Base-by-base conservation (phyloP, 1,140 invertebrate species). In the Drosophila ananassae region DNA sequence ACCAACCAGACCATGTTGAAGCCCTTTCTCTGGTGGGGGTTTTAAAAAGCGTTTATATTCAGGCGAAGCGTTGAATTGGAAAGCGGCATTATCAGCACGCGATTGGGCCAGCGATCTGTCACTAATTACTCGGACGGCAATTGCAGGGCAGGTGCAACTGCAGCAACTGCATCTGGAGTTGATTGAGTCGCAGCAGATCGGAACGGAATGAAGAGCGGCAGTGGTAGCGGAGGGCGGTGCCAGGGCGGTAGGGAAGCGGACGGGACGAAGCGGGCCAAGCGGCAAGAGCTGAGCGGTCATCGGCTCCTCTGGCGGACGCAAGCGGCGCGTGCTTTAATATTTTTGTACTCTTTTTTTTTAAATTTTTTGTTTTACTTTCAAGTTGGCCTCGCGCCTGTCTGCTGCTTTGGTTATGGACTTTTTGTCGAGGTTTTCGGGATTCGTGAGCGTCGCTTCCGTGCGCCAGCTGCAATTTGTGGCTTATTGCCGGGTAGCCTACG, bases 381-480 rank as follows among this genome's bases (percentile, higher is more conserved):
- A 13, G 34, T 54, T 53, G 51, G 32, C 12, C 66, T 67, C 62
- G 62, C 62, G 62, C 22, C 41, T 48, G 61, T 12, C 54, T 30
- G 28, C 24, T 21, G 30, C 30, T n/a, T 68, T 30, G 64, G 25
- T 57, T 71, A 69, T 71, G 52, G 67, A 69, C 68, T 54, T 73
- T 71, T 75, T 59, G 32, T 55, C 50, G 50, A 64, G 21, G 50
- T 56, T 71, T 71, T 80, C 44, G 52, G 66, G 75, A 85, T 79
- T 85, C 80, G 73, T 82, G 79, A 79, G 75, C 73, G 47, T 67
- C 69, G 80, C 73, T 85, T 84, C 82, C 83, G 83, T 89, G 83
- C 73, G 75, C 71, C 83, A 87, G 83, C 83, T 87, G 83, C 83
- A 87, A 87, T 89, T 89, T 87, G 84, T 79, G 79, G 75, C 81